A percentile compares a stretch with the other conserved stretches of the same genome.
Conservation (phyloP, 1,140 invertebrate genomes). For the Lutraria rhynchaena region DNA sequence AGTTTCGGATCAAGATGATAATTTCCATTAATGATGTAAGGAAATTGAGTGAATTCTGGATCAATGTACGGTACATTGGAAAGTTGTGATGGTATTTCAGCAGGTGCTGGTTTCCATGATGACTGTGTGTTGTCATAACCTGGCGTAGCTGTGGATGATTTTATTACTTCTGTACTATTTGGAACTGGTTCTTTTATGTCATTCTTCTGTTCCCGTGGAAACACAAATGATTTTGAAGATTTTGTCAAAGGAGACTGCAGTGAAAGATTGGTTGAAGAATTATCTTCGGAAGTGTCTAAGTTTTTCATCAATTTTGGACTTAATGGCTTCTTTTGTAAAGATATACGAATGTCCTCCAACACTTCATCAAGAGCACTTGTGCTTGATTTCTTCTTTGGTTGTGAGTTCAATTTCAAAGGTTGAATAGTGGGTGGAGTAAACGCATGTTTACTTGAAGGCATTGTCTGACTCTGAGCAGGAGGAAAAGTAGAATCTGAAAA, state of each 20-base stretch:
- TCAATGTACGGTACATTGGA: slow-evolving; percentile 52
- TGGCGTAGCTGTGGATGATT: slow-evolving; percentile 26
- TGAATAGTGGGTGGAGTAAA: slow-evolving; percentile 75
- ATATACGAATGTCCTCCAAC: slow-evolving; percentile 74
- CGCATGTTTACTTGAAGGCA: slow-evolving; percentile 20
- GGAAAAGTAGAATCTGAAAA: slow-evolving; percentile 42
- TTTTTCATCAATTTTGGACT: slow-evolving; percentile 68
- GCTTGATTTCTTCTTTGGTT: slow-evolving; percentile 61
- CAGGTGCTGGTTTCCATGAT: slow-evolving; percentile 34
- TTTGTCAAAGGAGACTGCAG: slow-evolving; percentile 63
- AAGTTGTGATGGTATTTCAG: slow-evolving; percentile 24
- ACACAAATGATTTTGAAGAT: slow-evolving; percentile 51
- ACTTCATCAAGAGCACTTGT: slow-evolving; percentile 77
- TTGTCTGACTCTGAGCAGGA: slow-evolving; percentile 3
- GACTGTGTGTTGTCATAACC: slow-evolving; percentile 42
- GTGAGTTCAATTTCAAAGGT: slow-evolving; percentile 72
- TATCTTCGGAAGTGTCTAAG: slow-evolving; percentile 54
- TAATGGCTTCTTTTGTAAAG: slow-evolving; percentile 72
- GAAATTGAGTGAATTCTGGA: slow-evolving; percentile 66
- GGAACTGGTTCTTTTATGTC: not conserved
- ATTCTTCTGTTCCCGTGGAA: slow-evolving; percentile 2
- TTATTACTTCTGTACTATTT: not conserved
- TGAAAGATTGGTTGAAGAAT: slow-evolving; percentile 32
- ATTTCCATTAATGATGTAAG: slow-evolving; percentile 72
- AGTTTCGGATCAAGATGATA: slow-evolving; percentile 76